Conservation (phyloP, 2,113 vertebrate species). For the Bos taurus region ARS-UCD2.0 NC_037344.1:65564001-65564500, state of each 20-base stretch:
- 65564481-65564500: neutral
- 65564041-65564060: neutral
- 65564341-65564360: neutral
- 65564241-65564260: neutral
- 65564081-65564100: neutral
- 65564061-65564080: fast-evolving
- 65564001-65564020: fast-evolving
- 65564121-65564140: neutral
- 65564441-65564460: neutral
- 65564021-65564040: neutral
- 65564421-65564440: fast-evolving
- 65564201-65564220: fast-evolving
- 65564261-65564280: neutral
- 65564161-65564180: fast-evolving
- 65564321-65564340: neutral
- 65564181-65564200: fast-evolving
- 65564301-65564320: neutral
- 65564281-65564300: neutral
- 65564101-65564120: neutral
- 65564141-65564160: neutral
- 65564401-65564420: fast-evolving
- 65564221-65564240: neutral
- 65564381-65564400: neutral
- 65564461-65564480: neutral
- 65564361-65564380: neutral